Conservation (phyloP, 2,888 invertebrate species). For the Temnothorax ravouxi region DNA sequence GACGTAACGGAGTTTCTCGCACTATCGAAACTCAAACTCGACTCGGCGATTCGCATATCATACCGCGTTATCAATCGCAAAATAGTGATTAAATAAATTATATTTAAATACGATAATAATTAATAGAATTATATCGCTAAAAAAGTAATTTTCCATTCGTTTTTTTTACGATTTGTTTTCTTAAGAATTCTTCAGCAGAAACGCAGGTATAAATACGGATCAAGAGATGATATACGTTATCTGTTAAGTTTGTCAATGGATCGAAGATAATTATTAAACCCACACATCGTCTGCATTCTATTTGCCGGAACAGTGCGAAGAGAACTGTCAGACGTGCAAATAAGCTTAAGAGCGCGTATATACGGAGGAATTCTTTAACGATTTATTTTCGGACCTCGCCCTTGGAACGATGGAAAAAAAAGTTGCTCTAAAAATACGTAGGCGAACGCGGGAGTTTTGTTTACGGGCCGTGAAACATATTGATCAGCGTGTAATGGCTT, state of each 20-base stretch:
- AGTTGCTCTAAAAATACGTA: conserved; percentile 66
- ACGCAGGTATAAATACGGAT: not conserved
- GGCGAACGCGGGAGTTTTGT: conserved; percentile 52
- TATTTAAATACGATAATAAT: not conserved
- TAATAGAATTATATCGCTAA: not conserved
- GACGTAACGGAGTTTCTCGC: not conserved
- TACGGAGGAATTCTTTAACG: conserved; percentile 66
- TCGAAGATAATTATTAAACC: not conserved
- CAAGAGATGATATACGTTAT: not conserved
- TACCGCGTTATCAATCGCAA: not conserved
- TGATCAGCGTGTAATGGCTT: conserved; percentile 43
- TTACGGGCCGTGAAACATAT: conserved; percentile 53
- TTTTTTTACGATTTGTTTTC: not conserved
- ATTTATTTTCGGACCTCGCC: conserved; percentile 66
- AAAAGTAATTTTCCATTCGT: not conserved
- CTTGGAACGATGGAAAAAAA: conserved; percentile 56
- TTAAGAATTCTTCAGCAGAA: not conserved
- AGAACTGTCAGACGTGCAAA: not conserved
- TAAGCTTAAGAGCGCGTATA: conserved; percentile 47
- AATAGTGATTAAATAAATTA: not conserved
- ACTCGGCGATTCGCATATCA: too few relatives aligned
- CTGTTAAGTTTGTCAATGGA: conserved; percentile 8
- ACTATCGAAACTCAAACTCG: not conserved
- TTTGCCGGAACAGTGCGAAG: not conserved
- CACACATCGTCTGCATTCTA: conserved; percentile 2